phyloP scores from a whole-genome alignment of 2,113 vertebrate genomes.

The Chaetops frenatus region DNA sequence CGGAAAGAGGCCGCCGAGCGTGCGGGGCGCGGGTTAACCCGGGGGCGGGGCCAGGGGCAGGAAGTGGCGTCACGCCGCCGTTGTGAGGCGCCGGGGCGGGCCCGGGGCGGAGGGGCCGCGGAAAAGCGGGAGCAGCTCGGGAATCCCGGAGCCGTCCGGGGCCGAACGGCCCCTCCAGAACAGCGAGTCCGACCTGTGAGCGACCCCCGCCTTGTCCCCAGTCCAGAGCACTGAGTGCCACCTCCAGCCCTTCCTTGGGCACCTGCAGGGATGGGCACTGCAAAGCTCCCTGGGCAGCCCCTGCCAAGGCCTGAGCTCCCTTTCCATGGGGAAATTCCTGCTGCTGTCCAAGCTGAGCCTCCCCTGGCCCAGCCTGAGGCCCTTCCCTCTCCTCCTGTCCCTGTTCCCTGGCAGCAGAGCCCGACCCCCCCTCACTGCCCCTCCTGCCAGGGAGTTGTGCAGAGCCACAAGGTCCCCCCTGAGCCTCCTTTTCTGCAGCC shows the following conservation, averaged over 20 bases:
- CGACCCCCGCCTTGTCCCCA: background rate
- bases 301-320: background rate
- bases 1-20: slow-evolving; percentile 63
- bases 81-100: background rate
- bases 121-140: background rate
- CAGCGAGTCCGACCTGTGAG: background rate
- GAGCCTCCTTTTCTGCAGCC: background rate
- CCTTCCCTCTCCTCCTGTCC: background rate
- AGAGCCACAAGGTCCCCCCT: background rate
- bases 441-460: background rate
- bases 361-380: background rate
- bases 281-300: background rate
- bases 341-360: background rate
- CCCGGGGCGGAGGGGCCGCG: too few relatives aligned
- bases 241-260: background rate
- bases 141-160: too few relatives aligned
- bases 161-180: too few relatives aligned
- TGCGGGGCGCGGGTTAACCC: slow-evolving; percentile 40
- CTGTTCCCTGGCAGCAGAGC: background rate
- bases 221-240: background rate
- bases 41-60: background rate
- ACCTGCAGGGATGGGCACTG: background rate
- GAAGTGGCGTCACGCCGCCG: background rate
- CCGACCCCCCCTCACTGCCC: background rate
- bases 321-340: background rate